These are phyloP conservation scores for Cassiopea xamachana DNA, from an alignment of 30 jellyfish, hydroid and myxozoan genomes.

Conservation along the genomic window DNA sequence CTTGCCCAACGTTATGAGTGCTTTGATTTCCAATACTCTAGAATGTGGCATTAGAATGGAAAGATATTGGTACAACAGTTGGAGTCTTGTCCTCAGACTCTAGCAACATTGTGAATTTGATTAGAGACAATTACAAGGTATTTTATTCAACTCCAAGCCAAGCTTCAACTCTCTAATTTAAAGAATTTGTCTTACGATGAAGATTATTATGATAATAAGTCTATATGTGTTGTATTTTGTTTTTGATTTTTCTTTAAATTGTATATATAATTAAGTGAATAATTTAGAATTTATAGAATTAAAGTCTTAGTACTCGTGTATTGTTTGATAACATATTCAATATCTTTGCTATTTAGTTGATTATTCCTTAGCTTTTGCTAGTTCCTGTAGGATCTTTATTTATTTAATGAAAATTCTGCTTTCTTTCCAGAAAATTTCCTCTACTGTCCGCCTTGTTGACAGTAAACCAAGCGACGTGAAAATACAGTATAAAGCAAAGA, in stretches of 20 bases:
- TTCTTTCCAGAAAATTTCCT: constrained; percentile 72
- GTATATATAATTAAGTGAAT: too few species aligned
- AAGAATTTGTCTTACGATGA: too few species aligned
- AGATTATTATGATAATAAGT: too few species aligned
- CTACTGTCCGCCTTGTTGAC: constrained; percentile 92
- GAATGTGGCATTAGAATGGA: constrained; percentile 91
- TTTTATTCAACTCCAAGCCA: neutral
- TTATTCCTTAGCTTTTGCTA: neutral
- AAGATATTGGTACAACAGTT: constrained; percentile 88
- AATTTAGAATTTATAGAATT: too few species aligned
- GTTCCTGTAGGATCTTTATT: neutral
- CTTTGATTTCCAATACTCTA: neutral
- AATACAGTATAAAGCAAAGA: constrained; percentile 50
- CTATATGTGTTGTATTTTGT: too few species aligned
- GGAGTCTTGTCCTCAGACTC: constrained; percentile 88
- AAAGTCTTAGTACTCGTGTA: too few species aligned
- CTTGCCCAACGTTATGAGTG: too few species aligned
- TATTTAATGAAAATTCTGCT: neutral
- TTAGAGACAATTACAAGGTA: constrained; percentile 81
- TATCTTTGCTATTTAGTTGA: neutral
- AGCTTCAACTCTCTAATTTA: neutral
- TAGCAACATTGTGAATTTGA: constrained; percentile 81
- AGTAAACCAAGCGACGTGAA: constrained; percentile 67
- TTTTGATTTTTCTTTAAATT: too few species aligned
- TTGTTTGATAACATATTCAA: too few species aligned